A percentile compares a stretch with the other conserved stretches of the same genome.
phyloP scores from a whole-genome alignment of 2,888 invertebrate genomes.

The Choreutis nemorana region DNA sequence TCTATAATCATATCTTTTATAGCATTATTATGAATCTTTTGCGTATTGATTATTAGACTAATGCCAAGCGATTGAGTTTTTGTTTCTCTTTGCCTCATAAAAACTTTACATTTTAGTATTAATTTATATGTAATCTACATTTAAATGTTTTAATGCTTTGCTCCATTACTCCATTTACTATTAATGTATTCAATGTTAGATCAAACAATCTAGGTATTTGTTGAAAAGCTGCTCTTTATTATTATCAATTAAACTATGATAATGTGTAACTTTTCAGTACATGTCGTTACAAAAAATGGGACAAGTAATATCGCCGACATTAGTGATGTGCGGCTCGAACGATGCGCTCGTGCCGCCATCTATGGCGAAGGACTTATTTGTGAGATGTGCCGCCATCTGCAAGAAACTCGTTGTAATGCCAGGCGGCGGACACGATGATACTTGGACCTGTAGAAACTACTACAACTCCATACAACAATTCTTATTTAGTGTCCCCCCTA shows the following conservation, averaged over 20 bases:
- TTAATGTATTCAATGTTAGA: not conserved
- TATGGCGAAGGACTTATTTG: slow-evolving; percentile 87
- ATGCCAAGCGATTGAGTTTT: no score
- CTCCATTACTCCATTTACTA: not conserved
- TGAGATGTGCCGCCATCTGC: slow-evolving; percentile 74
- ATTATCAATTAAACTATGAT: no score
- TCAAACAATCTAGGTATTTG: no score
- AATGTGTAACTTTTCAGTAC: slow-evolving; percentile 65
- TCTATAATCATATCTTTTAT: no score
- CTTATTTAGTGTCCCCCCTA: slow-evolving; percentile 36
- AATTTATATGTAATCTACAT: not conserved
- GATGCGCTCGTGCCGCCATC: slow-evolving; percentile 89
- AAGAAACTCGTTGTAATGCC: slow-evolving; percentile 82
- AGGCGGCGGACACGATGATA: slow-evolving; percentile 93
- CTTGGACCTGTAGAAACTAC: slow-evolving; percentile 90
- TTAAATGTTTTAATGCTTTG: not conserved
- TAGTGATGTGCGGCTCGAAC: slow-evolving; percentile 88
- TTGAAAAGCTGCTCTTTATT: no score
- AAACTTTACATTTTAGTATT: not conserved
- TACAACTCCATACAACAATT: slow-evolving; percentile 67
- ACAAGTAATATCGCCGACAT: slow-evolving; percentile 76
- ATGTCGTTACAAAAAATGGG: slow-evolving; percentile 78
- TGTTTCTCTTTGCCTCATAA: no score
- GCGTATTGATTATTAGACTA: no score
- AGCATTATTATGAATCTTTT: no score